These are phyloP conservation scores for Catostylus mosaicus DNA, from an alignment of 30 jellyfish, hydroid and myxozoan genomes.

Conservation along the genomic window DNA sequence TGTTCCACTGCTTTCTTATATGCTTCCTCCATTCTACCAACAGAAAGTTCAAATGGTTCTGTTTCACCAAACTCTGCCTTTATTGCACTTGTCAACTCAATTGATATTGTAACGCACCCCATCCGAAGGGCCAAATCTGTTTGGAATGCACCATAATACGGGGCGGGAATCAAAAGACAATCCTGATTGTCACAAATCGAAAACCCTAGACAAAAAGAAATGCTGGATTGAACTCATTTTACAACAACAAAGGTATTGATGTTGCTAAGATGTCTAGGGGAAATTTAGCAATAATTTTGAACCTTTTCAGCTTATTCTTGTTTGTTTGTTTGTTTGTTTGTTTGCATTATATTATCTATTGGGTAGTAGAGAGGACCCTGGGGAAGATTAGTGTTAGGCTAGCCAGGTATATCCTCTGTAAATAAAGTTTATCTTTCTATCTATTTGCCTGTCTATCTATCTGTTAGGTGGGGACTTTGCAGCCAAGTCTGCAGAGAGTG, in stretches of 20 bases:
- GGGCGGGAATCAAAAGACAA: slow-evolving; percentile 81
- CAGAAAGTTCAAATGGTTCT: slow-evolving; percentile 70
- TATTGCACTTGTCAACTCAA: slow-evolving; percentile 39
- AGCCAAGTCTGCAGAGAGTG: too few relatives aligned
- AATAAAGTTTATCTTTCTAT: too few relatives aligned
- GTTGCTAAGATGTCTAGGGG: too few relatives aligned
- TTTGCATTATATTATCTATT: too few relatives aligned
- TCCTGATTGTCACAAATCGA: slow-evolving; percentile 76
- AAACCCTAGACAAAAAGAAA: slow-evolving; percentile 10
- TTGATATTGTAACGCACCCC: slow-evolving; percentile 43
- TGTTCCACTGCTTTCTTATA: slow-evolving; percentile 1
- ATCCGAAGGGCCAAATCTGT: slow-evolving; percentile 56
- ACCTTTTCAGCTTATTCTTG: too few relatives aligned
- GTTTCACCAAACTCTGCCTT: slow-evolving; percentile 55
- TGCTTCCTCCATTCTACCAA: slow-evolving; percentile 63
- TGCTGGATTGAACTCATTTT: not conserved
- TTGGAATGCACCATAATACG: slow-evolving; percentile 80
- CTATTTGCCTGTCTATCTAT: too few relatives aligned
- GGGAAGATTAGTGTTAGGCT: too few relatives aligned
- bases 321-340: too few relatives aligned
- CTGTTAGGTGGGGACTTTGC: too few relatives aligned
- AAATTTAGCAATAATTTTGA: not conserved
- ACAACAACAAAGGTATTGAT: not conserved
- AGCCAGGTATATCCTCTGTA: too few relatives aligned
- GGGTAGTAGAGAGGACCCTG: too few relatives aligned